These are phyloP conservation scores for Rhopalosiphum nymphaeae DNA, from an alignment of 2,888 invertebrate species.

Conservation along the genomic window DNA sequence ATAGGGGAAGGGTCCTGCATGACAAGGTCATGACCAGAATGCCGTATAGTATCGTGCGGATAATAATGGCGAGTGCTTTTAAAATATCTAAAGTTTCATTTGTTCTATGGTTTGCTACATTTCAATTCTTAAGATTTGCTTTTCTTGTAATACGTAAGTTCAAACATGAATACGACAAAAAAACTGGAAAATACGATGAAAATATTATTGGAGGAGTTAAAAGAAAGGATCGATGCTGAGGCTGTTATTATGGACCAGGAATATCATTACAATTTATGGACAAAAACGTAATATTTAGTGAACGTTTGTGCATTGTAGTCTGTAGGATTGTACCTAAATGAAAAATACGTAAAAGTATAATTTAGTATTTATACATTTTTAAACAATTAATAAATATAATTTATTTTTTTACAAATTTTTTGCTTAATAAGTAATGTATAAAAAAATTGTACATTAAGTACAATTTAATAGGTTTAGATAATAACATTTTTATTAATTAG, in stretches of 20 bases:
- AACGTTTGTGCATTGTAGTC: background rate
- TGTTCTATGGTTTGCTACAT: background rate
- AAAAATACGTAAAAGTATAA: conserved; percentile 37
- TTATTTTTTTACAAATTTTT: too few species aligned
- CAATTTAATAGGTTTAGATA: too few species aligned
- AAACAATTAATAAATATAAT: background rate
- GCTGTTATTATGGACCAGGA: conserved; percentile 46
- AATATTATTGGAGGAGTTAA: conserved; percentile 17
- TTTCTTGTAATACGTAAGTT: background rate
- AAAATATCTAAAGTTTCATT: conserved; percentile 8
- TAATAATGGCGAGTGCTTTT: conserved; percentile 43
- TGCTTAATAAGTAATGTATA: too few species aligned
- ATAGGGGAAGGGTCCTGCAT: conserved; percentile 26
- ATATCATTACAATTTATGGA: conserved; percentile 38
- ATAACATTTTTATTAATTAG: too few species aligned
- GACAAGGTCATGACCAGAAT: conserved; percentile 41
- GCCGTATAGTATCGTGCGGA: background rate
- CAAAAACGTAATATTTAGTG: conserved; percentile 43
- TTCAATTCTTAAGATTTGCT: conserved; percentile 8
- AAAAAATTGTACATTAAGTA: too few species aligned
- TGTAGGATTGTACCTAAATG: conserved; percentile 8
- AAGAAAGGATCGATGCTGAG: conserved; percentile 44
- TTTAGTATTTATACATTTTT: background rate
- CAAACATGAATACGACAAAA: conserved; percentile 27
- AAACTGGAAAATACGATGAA: background rate